Percentiles rank a stretch among this genome's conserved stretches.
Conservation (phyloP, 1,140 invertebrate species). For the Drosophila aff. region DNA sequence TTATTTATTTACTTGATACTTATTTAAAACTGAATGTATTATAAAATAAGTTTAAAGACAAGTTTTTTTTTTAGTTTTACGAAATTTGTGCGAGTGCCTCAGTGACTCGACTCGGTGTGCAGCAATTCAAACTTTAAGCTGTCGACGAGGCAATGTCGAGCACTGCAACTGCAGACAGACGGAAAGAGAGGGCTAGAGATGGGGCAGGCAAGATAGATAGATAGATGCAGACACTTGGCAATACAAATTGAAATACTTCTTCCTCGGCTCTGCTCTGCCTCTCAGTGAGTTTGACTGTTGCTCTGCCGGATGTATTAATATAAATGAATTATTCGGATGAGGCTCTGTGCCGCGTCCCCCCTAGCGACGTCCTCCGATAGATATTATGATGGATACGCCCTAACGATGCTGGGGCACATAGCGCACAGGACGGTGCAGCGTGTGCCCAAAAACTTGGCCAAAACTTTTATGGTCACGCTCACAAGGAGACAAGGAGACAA, state of each 20-base stretch:
- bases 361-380: conserved; percentile 36
- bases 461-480: conserved; percentile 51
- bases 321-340: conserved; percentile 74
- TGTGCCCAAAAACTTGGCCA: conserved; percentile 60
- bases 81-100: conserved; percentile 7
- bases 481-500: neutral
- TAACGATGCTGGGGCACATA: conserved; percentile 62
- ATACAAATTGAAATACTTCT: conserved; percentile 70
- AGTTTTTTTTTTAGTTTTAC: no score
- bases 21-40: no score
- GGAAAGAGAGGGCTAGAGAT: conserved; percentile 7
- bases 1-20: no score
- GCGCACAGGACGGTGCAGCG: conserved; percentile 56
- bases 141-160: conserved; percentile 58
- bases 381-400: conserved; percentile 76
- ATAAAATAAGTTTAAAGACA: no score
- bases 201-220: conserved; percentile 12
- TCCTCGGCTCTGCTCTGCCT: conserved; percentile 1
- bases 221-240: conserved; percentile 49
- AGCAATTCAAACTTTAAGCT: conserved; percentile 78
- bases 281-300: conserved; percentile 37
- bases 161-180: conserved; percentile 53
- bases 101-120: conserved; percentile 50
- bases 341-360: conserved; percentile 1
- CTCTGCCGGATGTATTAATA: conserved; percentile 67